Conservation (phyloP, 2,797 vertebrate genomes). For the Pogoniulus pusillus region DNA sequence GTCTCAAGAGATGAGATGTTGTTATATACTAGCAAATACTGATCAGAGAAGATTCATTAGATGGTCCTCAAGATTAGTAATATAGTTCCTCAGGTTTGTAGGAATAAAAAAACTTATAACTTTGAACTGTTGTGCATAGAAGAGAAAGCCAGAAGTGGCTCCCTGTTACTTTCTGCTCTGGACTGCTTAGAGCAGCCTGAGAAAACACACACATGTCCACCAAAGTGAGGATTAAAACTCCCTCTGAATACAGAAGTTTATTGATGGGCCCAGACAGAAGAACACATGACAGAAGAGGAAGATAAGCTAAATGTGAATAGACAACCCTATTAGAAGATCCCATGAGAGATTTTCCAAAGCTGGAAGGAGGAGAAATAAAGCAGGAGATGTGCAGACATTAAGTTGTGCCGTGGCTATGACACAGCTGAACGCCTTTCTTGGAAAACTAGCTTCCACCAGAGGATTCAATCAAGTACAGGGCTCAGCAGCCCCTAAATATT, state of each 20-base stretch:
- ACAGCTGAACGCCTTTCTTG: background rate
- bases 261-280: background rate
- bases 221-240: background rate
- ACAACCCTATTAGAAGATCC: background rate
- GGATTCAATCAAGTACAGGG: background rate
- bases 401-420: background rate
- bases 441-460: background rate
- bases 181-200: background rate
- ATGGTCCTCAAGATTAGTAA: background rate
- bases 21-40: background rate
- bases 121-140: background rate
- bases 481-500: background rate
- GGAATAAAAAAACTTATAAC: background rate
- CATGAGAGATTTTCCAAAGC: background rate
- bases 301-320: background rate
- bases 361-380: background rate
- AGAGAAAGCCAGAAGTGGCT: background rate
- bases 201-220: background rate
- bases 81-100: background rate
- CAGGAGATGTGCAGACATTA: background rate
- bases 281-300: background rate
- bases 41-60: background rate
- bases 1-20: background rate
- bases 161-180: background rate
- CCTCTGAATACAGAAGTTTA: background rate